Base-by-base conservation (phyloP, 2,888 invertebrate genomes). In the Macropis europaea region DNA sequence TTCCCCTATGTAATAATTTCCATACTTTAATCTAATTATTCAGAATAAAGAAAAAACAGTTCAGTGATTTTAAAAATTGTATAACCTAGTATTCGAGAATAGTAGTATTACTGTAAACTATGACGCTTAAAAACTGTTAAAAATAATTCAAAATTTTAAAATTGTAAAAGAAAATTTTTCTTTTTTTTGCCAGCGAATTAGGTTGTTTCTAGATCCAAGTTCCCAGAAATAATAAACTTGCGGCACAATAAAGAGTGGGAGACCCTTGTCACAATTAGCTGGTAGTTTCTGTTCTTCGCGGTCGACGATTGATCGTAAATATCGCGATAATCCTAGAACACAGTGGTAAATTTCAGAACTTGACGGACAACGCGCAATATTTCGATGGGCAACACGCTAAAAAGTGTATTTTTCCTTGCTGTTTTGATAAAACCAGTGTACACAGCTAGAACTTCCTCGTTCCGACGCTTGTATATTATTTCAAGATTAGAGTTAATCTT, bases 401-500 rank as follows among this genome's bases (percentile, higher is more conserved):
- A 63, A 60, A 50, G 17, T 54, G 40, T 70, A 52, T 59, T 45
- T 42, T 7, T 24, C 45, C 34, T 50, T 22, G 54, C 13, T 57
- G 60, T 68, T 71, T 71, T 56, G 71, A 61, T 59, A 52, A 67
- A 71, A 67, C 48, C 61, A 40, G 36, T 61, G 56, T 63, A 71
- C 43, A 32, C 38, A 40, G 11, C 11, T n/a, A 11, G 15, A 59
- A 56, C 59, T 52, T 61, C 68, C 53, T 50, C 50, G 47, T 63
- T 61, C 56, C 48, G 62, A 50, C 45, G 71, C 77, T 59, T 79
- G 77, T 76, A 71, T 80, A 77, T 80, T 80, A 79, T 80, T 79
- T 73, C 73, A 77, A 80, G 80, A 80, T 80, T 76, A 80, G 57
- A 73, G 66, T 62, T 80, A 79, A 79, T 79, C 79, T 64, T 72